These are phyloP conservation scores for Smittia aterrima DNA, from an alignment of 2,888 invertebrate species.

Conservation along the genomic window DNA sequence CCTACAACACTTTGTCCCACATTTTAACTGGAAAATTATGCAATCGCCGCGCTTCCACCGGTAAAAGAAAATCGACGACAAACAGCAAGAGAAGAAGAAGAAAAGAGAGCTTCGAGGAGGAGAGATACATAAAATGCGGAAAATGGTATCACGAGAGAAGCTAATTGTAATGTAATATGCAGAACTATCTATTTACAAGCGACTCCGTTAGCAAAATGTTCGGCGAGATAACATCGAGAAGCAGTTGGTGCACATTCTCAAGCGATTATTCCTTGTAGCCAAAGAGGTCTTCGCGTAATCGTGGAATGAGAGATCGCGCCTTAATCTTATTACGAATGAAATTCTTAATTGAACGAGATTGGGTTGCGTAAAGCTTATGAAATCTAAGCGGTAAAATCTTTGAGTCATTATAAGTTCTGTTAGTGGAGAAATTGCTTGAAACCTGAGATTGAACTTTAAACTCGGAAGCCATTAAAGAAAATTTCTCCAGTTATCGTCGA, in stretches of 20 bases:
- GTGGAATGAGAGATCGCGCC: neutral
- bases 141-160: constrained; percentile 30
- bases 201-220: constrained; percentile 22
- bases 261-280: neutral
- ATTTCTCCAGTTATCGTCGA: too few species aligned
- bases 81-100: constrained; percentile 7
- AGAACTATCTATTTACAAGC: constrained; percentile 32
- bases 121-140: constrained; percentile 12
- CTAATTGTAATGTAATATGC: constrained; percentile 35
- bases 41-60: neutral
- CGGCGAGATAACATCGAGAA: constrained; percentile 14
- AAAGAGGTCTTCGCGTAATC: neutral
- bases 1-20: constrained; percentile 3
- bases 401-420: too few species aligned
- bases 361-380: neutral
- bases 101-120: constrained; percentile 3
- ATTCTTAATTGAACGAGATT: neutral
- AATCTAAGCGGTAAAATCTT: neutral
- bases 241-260: constrained; percentile 21
- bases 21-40: neutral
- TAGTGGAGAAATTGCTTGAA: too few species aligned
- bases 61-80: neutral
- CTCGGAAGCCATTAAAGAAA: too few species aligned
- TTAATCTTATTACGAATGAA: neutral
- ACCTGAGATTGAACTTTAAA: too few species aligned